Conservation (phyloP, 2,113 vertebrate genomes). For the Silurus glanis region DNA sequence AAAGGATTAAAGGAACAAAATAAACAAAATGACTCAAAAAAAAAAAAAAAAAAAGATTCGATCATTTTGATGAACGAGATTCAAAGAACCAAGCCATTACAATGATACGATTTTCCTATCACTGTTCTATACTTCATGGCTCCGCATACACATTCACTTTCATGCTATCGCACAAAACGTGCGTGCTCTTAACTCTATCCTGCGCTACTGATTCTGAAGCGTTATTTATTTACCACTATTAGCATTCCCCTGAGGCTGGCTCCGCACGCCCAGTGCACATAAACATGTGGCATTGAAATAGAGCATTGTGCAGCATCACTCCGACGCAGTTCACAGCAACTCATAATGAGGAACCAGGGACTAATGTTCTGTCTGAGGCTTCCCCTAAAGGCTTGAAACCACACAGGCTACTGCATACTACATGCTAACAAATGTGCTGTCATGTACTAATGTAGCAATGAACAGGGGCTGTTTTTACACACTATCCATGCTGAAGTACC, state of each 20-base stretch:
- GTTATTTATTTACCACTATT: conserved; percentile 5
- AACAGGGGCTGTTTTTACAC: neutral
- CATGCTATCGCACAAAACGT: neutral
- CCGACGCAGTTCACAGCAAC: conserved; percentile 39
- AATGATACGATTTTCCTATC: too few relatives aligned
- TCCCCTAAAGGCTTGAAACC: conserved; percentile 12
- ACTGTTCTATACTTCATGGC: neutral
- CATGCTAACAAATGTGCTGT: neutral
- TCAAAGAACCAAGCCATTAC: too few relatives aligned
- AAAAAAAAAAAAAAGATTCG: too few relatives aligned
- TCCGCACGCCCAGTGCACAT: conserved; percentile 33
- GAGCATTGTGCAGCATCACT: conserved; percentile 22
- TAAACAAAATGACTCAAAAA: too few relatives aligned
- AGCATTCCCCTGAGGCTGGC: conserved; percentile 17
- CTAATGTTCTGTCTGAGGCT: conserved; percentile 29
- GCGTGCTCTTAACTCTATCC: neutral
- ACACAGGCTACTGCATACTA: neutral
- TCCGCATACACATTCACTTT: conserved; percentile 32
- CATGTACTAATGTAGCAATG: neutral
- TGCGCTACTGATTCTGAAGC: neutral
- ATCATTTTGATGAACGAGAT: too few relatives aligned
- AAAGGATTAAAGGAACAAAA: too few relatives aligned
- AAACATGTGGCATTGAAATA: conserved; percentile 45
- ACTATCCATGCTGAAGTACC: neutral
- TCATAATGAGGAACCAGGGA: conserved; percentile 51